Base-by-base conservation (phyloP, 2,797 vertebrate species). In the Okamejei kenojei region DNA sequence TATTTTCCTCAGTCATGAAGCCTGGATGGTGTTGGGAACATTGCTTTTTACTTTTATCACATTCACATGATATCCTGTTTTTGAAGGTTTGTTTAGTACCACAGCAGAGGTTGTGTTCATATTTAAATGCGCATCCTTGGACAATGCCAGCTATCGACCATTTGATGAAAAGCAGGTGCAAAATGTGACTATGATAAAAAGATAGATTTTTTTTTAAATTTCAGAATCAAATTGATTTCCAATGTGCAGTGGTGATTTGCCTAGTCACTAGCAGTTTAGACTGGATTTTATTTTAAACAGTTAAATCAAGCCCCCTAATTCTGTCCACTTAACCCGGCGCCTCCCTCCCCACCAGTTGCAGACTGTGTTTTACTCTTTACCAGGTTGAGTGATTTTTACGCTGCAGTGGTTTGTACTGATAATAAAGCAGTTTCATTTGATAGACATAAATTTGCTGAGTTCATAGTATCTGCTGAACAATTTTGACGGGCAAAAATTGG, bases 391-490 rank as follows among this genome's bases (percentile, higher is more conserved):
- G 90, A 92, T 76, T 92, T 54, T 92, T 92, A 74, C 76, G 90
- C 90, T 92, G 90, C 90, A 54, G 71, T 73, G 90, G 90, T 92
- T 91, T 92, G 68, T 92, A 73, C 45, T 45, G 71, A 92, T 76
- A 15, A 74, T 73, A 73, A 92, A 92, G 68, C 90, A 76, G 23
- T 92, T 91, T 92, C 71, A 45, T 74, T 26, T 29, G 35, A 23
- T 76, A 74, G 90, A 71, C 74, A 54, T 91, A 74, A 35, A 21
- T 74, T 92, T 91, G 65, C 23, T 90, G 84, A 38, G 21, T 54
- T 71, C 90, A 74, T 74, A 91, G 68, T 73, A 73, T 91, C 71
- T 54, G 71, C 90, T 92, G 90, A 76, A 92, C 71, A 76, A 73
- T 58, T 76, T 45, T 73, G 90, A 91, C 74, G 90, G 90, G 68